A percentile compares a stretch with the other conserved stretches of the same genome.
These are phyloP conservation scores for Megathymus violae DNA, from an alignment of 1,140 invertebrate species.

Conservation along the genomic window DNA sequence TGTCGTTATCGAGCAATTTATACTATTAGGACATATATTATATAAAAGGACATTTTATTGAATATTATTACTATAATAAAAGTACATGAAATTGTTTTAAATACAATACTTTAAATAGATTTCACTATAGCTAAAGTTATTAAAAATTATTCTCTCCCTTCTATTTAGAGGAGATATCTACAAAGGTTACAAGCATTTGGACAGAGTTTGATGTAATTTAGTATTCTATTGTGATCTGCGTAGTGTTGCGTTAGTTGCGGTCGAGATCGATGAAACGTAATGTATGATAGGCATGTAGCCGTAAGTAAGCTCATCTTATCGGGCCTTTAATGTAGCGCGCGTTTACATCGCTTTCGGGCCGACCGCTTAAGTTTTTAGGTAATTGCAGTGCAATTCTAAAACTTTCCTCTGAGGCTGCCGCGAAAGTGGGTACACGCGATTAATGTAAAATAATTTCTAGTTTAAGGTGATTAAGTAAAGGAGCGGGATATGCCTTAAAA, in stretches of 20 bases:
- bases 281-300: conserved; percentile 59
- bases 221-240: conserved; percentile 47
- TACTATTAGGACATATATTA: background rate
- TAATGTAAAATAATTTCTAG: conserved; percentile 49
- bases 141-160: background rate
- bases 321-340: conserved; percentile 55
- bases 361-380: conserved; percentile 33
- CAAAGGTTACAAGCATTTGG: conserved; percentile 66
- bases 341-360: conserved; percentile 39
- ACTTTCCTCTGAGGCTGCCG: conserved; percentile 3
- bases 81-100: too few species aligned
- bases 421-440: conserved; percentile 32
- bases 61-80: too few species aligned
- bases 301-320: conserved; percentile 70
- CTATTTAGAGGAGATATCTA: conserved; percentile 40
- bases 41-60: conserved; percentile 2
- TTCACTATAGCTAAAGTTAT: background rate
- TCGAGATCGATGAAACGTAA: conserved; percentile 39
- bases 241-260: conserved; percentile 55
- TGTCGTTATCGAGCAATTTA: background rate
- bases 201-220: conserved; percentile 51
- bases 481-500: conserved; percentile 76
- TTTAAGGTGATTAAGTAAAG: conserved; percentile 62
- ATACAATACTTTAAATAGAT: too few species aligned
- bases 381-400: conserved; percentile 32